Base-by-base conservation (phyloP, 2,113 vertebrate genomes). In the Hipposideros armiger region DNA sequence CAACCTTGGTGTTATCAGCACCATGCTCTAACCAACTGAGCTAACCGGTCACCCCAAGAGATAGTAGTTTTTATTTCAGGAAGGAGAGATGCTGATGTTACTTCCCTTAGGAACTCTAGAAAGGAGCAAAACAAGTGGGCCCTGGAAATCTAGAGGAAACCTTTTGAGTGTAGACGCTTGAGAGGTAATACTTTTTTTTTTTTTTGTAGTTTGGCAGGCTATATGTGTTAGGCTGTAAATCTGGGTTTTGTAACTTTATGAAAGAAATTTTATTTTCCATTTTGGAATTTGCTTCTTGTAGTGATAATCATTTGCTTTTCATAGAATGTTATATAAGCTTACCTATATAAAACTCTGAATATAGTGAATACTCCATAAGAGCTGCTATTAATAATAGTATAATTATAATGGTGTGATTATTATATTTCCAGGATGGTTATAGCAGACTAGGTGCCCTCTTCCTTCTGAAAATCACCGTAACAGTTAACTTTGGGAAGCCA, bases 391-490 rank as follows among this genome's bases (percentile, higher is more conserved):
- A 87, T 73, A 91, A 64, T 22, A 13, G 19, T 26, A 42, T 67
- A 67, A 87, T 83, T 87, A 67, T 72, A 42, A 45, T 66, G n/a
- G 13, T 81, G 40, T 82, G 40, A 26, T 69, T 60, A 30, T 87
- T 82, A 14, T 62, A 87, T 62, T 84, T 88, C n/a, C 32, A 47
- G 52, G 64, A 84, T 87, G 30, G n/a, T 77, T 80, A n/a, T 42
- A 69, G 64, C 56, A 72, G 32, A 93, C 42, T 77, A 30, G 36
- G 50, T 80, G 17, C 32, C 54, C 36, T 95, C 94, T 95, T 66
- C 28, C 45, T 80, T 60, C 17, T 91, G 20, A 88, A 50, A 77
- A 50, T 88, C 62, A 87, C 30, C 7, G 4, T 73, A 42, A 60
- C 4, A 45, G 64, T 87, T 78, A 87, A 73, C 62, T 19, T 80